Conservation (phyloP, 2,113 vertebrate genomes). For the Cheilinus undulatus region DNA sequence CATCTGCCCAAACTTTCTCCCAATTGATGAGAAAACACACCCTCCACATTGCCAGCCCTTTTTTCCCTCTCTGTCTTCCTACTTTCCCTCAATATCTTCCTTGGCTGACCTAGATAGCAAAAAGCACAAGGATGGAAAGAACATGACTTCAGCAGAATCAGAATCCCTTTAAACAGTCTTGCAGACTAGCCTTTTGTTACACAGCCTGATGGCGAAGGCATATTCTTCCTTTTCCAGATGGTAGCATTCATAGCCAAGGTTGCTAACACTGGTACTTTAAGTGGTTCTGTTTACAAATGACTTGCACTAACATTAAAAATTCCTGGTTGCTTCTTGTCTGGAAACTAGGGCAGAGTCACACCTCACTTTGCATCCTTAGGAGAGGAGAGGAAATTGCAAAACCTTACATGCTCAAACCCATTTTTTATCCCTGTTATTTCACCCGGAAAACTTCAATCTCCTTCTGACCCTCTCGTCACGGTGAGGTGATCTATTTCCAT, state of each 20-base stretch:
- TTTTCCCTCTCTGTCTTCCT: slow-evolving; percentile 5
- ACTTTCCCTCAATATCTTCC: slow-evolving; percentile 48
- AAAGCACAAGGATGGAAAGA: slow-evolving; percentile 49
- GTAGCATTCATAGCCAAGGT: slow-evolving; percentile 48
- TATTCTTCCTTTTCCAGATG: slow-evolving; percentile 44
- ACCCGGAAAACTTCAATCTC: not conserved
- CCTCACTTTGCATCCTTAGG: not conserved
- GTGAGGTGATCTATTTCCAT: slow-evolving; percentile 29
- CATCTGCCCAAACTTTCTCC: slow-evolving; percentile 40
- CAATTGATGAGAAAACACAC: slow-evolving; percentile 34
- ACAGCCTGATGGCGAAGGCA: slow-evolving; percentile 34
- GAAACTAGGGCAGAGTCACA: slow-evolving; percentile 11
- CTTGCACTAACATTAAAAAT: slow-evolving; percentile 15
- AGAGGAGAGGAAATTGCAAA: not conserved
- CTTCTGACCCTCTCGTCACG: slow-evolving; percentile 9
- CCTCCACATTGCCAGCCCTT: not conserved
- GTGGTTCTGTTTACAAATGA: slow-evolving; percentile 12
- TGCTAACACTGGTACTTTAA: not conserved
- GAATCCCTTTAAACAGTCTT: slow-evolving; percentile 55
- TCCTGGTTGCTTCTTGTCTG: not conserved
- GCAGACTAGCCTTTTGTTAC: slow-evolving; percentile 54
- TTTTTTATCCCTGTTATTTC: slow-evolving; percentile 13
- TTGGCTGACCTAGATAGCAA: slow-evolving; percentile 73
- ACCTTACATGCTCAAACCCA: not conserved
- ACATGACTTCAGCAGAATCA: slow-evolving; percentile 73